Evolutionary conservation across 92 coral and sea anemone species (phyloP), one percentile per base, ranked within the genome.

Genomic region (Porites cylindrica): DNA sequence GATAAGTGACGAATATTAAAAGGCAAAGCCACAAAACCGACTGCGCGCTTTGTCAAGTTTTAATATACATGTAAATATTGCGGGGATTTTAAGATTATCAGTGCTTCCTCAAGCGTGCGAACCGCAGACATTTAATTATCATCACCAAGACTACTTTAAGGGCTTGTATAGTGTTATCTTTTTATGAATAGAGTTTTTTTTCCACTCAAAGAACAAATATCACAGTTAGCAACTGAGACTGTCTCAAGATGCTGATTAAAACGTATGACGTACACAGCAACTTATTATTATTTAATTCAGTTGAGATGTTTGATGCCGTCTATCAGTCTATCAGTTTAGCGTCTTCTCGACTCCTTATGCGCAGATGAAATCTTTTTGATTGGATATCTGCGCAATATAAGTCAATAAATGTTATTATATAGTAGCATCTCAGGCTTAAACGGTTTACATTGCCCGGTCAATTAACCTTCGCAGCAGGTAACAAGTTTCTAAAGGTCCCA

Each of bases 131-230:
- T 10, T 13, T 38, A 52, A 63, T 64, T 79, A 63, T 54, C 83
- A 47, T 79, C 24, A 79, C 72, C 64, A 65, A 64, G 13, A 14
- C 61, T 10, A 72, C 51, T 63, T 50, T 77, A 77, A 77, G 12
- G 81, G 67, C 6, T 60, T 14, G 32, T 38, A 74, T 56, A 59
- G 26, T 60, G 17, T 26, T 52, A 43, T 6, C 43, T 43, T 65
- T 63, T 19, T 18, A 72, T 47, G 47, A 64, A 63, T 79, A 65
- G 10, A 47, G 14, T 12, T 65, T 62, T 64, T 32, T 10, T 19
- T 10, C 3, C 4, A 63, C 43, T 47, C 62, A 9, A 43, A 38
- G 60, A 47, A 32, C 65, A 17, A 67, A 24, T 2, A 67, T 38
- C 47, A 38, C 47, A 7, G 47, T 38, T 38, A 67, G 43, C 38